Conservation (phyloP, 1,140 invertebrate genomes). For the Drosophila ambigua region DNA sequence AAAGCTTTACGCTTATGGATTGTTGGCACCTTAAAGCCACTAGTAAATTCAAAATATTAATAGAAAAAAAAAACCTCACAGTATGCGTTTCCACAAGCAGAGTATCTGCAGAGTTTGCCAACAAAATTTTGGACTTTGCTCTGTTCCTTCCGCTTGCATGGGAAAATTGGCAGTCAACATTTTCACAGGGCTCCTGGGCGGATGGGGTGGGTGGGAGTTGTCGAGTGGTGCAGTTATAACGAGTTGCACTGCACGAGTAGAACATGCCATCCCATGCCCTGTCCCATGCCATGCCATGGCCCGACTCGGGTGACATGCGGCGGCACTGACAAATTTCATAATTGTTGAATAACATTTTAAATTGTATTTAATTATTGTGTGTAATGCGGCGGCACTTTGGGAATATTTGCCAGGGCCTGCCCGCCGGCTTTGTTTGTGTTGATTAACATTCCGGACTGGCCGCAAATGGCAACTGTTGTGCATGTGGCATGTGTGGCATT, state of each 20-base stretch:
- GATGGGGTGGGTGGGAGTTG: conserved; percentile 4
- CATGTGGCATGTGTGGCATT: conserved; percentile 35
- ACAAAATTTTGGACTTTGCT: not conserved
- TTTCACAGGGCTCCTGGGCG: conserved; percentile 30
- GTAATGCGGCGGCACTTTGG: conserved; percentile 18
- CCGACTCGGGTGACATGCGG: conserved; percentile 25
- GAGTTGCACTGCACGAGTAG: conserved; percentile 24
- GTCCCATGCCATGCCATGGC: no score
- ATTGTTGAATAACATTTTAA: conserved; percentile 58
- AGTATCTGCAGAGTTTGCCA: conserved; percentile 25
- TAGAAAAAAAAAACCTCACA: no score
- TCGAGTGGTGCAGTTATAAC: conserved; percentile 43
- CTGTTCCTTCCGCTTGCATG: conserved; percentile 17
- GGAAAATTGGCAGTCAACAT: conserved; percentile 24
- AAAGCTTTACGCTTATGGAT: no score
- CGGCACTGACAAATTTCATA: conserved; percentile 51
- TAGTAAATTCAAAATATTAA: no score
- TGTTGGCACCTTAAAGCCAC: no score
- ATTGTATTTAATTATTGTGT: conserved; percentile 56
- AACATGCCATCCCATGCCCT: conserved; percentile 13
- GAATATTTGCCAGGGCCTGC: conserved; percentile 13
- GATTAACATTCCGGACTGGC: conserved; percentile 19
- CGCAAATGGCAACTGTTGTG: conserved; percentile 6
- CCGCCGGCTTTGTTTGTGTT: conserved; percentile 31
- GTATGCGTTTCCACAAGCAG: conserved; percentile 1